Conservation (phyloP, 1,140 invertebrate species). For the Anadara kagoshimensis region DNA sequence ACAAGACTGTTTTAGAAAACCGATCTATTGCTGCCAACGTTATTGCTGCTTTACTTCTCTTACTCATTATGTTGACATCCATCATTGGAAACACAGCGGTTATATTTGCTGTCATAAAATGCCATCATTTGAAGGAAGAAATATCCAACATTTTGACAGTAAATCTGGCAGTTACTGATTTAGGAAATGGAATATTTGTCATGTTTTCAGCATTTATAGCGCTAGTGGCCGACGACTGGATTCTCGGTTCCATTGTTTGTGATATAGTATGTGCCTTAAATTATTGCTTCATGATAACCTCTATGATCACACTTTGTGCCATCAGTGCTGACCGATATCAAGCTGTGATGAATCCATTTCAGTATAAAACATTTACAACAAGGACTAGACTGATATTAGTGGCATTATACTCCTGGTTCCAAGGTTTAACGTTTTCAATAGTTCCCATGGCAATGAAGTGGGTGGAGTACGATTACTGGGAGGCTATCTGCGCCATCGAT, state of each 20-base stretch:
- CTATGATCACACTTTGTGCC: conserved; percentile 71
- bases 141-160: conserved; percentile 64
- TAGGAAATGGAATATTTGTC: conserved; percentile 60
- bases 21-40: conserved; percentile 21
- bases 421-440: conserved; percentile 59
- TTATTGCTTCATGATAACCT: conserved; percentile 71
- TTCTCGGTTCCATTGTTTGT: conserved; percentile 53
- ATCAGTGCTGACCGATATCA: conserved; percentile 69
- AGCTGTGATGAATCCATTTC: conserved; percentile 63
- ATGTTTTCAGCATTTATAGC: conserved; percentile 62
- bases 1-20: too few species aligned
- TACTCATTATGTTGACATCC: conserved; percentile 51
- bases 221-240: conserved; percentile 54
- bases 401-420: conserved; percentile 63
- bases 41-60: conserved; percentile 38
- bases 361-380: conserved; percentile 56
- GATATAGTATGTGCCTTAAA: conserved; percentile 65
- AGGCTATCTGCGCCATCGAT: conserved; percentile 70
- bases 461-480: conserved; percentile 73
- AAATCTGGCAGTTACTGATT: conserved; percentile 68
- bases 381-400: conserved; percentile 38
- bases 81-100: conserved; percentile 65
- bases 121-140: conserved; percentile 56
- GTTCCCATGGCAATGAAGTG: conserved; percentile 62
- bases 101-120: conserved; percentile 51